phyloP scores from a whole-genome alignment of 2,888 invertebrate species.

The Agapetus fuscipes region DNA sequence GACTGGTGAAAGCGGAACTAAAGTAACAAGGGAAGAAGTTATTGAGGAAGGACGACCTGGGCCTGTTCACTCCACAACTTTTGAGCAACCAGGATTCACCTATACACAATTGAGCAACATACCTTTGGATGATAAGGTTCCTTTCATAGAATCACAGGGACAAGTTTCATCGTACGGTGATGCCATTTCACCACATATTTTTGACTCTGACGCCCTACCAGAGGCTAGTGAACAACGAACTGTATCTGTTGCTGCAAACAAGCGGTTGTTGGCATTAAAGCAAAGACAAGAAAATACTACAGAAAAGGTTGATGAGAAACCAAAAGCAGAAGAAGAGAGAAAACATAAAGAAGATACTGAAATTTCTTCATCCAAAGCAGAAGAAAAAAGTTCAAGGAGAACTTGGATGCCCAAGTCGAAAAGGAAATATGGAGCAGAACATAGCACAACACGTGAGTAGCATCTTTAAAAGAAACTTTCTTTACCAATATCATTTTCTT shows the following conservation, averaged over 20 bases:
- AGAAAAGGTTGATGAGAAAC: background rate
- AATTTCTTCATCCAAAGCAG: background rate
- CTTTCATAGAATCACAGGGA: slow-evolving; percentile 4
- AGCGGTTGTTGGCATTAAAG: no score
- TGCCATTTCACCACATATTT: slow-evolving; percentile 9
- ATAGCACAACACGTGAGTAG: no score
- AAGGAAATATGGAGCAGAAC: background rate
- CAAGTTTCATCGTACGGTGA: slow-evolving; percentile 14
- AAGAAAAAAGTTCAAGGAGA: background rate
- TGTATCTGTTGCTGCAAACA: background rate
- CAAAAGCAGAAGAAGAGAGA: background rate
- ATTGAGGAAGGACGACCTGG: slow-evolving; percentile 6
- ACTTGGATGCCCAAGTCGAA: slow-evolving; percentile 11
- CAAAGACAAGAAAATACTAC: slow-evolving; percentile 6
- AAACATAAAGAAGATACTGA: background rate
- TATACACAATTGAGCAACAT: slow-evolving; percentile 16
- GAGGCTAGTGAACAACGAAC: slow-evolving; percentile 12
- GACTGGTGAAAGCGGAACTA: background rate
- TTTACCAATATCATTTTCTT: no score
- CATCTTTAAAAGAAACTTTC: no score
- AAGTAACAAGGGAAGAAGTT: slow-evolving; percentile 4
- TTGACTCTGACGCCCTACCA: slow-evolving; percentile 8
- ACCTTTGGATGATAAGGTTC: slow-evolving; percentile 7
- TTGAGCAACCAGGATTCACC: slow-evolving; percentile 14
- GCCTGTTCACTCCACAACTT: slow-evolving; percentile 7